Evolutionary conservation across 2,888 invertebrate species (phyloP), one percentile per base, ranked within the genome.

Genomic region (Papilio gigon): DNA sequence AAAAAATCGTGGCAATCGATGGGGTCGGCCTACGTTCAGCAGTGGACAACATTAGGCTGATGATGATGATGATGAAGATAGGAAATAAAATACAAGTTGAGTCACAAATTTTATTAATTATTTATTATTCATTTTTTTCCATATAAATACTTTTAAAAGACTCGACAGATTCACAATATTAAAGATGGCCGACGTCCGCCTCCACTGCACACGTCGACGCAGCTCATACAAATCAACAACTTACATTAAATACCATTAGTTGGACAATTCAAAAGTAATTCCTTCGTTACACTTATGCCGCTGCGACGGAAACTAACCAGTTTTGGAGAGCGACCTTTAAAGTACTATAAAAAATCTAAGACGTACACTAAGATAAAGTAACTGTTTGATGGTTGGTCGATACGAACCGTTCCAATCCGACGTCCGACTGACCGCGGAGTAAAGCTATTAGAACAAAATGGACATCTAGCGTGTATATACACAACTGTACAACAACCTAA

Each of bases 111-210:
- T 88, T 85, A 86, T 89, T 89, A 75, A 81, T 85, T 79, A 80
- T 85, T 85, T 83, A 75, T 82, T 86, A 58, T 67, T 40, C 27
- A 30, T 47, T 63, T 47, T 82, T 85, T 88, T 90, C 88, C 87
- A 90, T 90, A 90, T 87, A 90, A 91, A 91, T 91, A 90, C 86
- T 90, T 89, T 88, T 88, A 88, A 88, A 89, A 90, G 89, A 90
- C 87, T 87, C 85, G 85, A 89, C 86, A 88, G 84, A 87, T 87
- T 90, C 90, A 87, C 88, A 89, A 87, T 89, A 90, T 87, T 88
- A 88, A 90, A 88, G 85, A 89, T 81, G 84, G 30, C 79, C 80
- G 79, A 85, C 84, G 81, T 87, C 86, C 85, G 87, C 85, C 85
- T 88, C 84, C 83, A 86, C 85, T 86, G 87, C 86, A 88, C 85